Evolutionary conservation across 2,797 vertebrate genomes (phyloP).

Genomic region (Limosa lapponica): DNA sequence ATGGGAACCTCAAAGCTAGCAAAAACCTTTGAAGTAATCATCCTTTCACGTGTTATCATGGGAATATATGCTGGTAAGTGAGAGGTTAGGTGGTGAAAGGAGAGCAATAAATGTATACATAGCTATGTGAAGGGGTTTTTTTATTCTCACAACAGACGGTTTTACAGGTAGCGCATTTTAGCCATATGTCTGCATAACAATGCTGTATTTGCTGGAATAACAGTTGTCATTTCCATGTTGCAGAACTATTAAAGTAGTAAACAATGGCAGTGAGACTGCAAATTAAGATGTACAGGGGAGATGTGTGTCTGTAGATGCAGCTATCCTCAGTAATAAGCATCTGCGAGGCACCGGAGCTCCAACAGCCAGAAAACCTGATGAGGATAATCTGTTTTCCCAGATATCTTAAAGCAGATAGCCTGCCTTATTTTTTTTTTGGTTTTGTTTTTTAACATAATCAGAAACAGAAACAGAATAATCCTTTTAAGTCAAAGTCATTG

Average conservation of each 20-base stretch:
- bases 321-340: neutral
- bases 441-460: neutral
- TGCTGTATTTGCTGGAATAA: neutral
- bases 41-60: constrained; percentile 85
- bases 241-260: neutral
- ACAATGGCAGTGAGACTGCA: neutral
- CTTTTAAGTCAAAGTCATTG: neutral
- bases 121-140: neutral
- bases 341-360: neutral
- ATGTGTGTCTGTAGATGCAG: neutral
- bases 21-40: constrained; percentile 90
- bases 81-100: neutral
- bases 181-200: neutral
- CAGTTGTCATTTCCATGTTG: neutral
- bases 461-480: neutral
- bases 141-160: neutral
- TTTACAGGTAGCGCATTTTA: neutral
- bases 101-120: neutral
- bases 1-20: constrained; percentile 88
- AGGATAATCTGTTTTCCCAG: neutral
- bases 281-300: neutral
- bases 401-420: neutral
- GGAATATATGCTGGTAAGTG: constrained; percentile 91
- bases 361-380: neutral
- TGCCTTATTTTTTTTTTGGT: neutral